Evolutionary conservation across 92 coral and sea anemone species (phyloP), one percentile per base, ranked within the genome.

Genomic region (Siderastrea radians): DNA sequence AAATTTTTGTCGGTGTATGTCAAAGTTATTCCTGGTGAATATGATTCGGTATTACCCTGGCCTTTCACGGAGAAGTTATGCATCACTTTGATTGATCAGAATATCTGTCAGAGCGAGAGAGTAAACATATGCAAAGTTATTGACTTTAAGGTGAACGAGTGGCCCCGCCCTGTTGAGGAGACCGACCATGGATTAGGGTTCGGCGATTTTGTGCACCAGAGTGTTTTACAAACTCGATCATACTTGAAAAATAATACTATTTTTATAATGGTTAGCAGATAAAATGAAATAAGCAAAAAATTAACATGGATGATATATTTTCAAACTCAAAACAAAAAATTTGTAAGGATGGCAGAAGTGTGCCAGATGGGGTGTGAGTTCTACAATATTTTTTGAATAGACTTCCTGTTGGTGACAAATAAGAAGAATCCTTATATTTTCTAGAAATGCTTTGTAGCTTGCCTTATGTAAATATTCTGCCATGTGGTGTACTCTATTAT

Each of bases 11-110:
- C 80, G 49, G 17, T 74, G 0, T 72, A 17, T 60, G 12, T 93
- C 69, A 92, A 82, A 7, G 95, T 95, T 15, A 89, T 93, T 92
- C 91, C 91, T 51, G 94, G 96, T 0, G 96, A 84, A 12, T 93
- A 82, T 63, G 98, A 93, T 67, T 81, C 90, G 19, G 50, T 89
- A 14, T 74, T 94, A 43, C 59, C 88, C 3, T 94, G 97, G 97
- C 97, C 97, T 13, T 83, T 94, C 46, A 83, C 74, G 38, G 89
- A 91, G 62, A 82, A 91, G 81, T 65, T 94, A 4, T 54, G 87
- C 7, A 86, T 91, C 65, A 81, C 83, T 10, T 66, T 94, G 68
- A 77, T 94, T 7, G 93, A 91, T 82, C 97, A 92, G 79, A 62
- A 50, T 3, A 68, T 88, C 17, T 46, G 60, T 7, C 81, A 78